phyloP scores from a whole-genome alignment of 1,140 invertebrate species.

The Sarcophaga peregrina region DNA sequence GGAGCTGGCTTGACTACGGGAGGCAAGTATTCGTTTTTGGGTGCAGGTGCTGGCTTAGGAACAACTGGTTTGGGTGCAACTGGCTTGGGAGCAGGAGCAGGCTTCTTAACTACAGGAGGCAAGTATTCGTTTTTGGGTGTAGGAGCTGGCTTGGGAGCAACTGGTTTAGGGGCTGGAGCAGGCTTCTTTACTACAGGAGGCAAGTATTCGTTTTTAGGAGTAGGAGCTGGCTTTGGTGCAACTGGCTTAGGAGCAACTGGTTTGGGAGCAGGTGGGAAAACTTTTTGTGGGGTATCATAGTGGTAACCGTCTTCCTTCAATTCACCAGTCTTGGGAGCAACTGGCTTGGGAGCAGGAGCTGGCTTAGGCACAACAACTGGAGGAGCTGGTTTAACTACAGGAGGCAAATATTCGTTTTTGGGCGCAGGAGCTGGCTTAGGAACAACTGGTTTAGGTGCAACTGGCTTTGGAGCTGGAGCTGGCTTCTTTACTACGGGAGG shows the following conservation, averaged over 20 bases:
- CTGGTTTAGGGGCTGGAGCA: slow-evolving; percentile 21
- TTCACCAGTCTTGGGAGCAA: slow-evolving; percentile 47
- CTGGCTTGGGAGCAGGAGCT: slow-evolving; percentile 32
- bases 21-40: slow-evolving; percentile 48
- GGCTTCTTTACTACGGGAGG: slow-evolving; percentile 26
- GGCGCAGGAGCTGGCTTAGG: slow-evolving; percentile 25
- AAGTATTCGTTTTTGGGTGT: slow-evolving; percentile 31
- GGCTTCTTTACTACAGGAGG: slow-evolving; percentile 35
- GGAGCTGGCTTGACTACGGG: slow-evolving; percentile 43
- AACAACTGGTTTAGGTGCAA: slow-evolving; percentile 41
- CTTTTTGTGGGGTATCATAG: slow-evolving; percentile 48
- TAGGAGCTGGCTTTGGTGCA: slow-evolving; percentile 17
- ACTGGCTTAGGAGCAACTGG: neutral
- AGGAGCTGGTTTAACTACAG: slow-evolving; percentile 21
- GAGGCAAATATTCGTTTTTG: slow-evolving; percentile 14
- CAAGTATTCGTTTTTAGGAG: slow-evolving; percentile 33
- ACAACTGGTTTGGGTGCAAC: neutral
- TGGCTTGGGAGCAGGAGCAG: slow-evolving; percentile 37
- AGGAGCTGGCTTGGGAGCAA: neutral
- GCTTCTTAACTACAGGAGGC: slow-evolving; percentile 38
- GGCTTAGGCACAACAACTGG: slow-evolving; percentile 12
- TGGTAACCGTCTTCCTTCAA: slow-evolving; percentile 57
- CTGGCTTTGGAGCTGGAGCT: slow-evolving; percentile 44
- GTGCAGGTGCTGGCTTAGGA: slow-evolving; percentile 25
- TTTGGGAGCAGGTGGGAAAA: slow-evolving; percentile 46